A percentile compares a stretch with the other conserved stretches of the same genome.
These are phyloP conservation scores for Drosophila longiperda DNA, from an alignment of 2,888 invertebrate genomes.

Conservation along the genomic window DNA sequence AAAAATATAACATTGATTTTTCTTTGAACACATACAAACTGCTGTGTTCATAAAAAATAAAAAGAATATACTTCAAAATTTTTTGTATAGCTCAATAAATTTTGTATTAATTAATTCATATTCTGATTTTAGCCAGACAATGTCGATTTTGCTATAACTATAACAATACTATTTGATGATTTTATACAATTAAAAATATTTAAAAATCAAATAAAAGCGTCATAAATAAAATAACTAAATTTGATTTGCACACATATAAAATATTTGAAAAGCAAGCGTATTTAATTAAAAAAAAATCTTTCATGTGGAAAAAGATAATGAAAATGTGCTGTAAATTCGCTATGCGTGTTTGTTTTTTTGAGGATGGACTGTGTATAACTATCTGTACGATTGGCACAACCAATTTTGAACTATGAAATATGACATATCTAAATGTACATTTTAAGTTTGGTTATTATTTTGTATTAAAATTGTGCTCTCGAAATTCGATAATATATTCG, in stretches of 20 bases:
- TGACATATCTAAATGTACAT: conserved; percentile 6
- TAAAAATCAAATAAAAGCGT: background rate
- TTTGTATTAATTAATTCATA: background rate
- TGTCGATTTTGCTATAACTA: background rate
- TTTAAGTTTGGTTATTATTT: conserved; percentile 8
- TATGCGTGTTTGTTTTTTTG: conserved; percentile 73
- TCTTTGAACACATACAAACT: background rate
- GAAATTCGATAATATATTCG: conserved; percentile 37
- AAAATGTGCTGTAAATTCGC: conserved; percentile 77
- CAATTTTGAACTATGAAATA: conserved; percentile 29
- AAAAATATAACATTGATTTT: background rate
- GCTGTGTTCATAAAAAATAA: background rate
- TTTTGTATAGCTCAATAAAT: background rate
- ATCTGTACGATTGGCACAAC: conserved; percentile 54
- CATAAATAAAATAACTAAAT: background rate
- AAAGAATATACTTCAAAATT: background rate
- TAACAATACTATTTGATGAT: background rate
- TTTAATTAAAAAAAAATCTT: background rate
- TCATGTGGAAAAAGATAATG: conserved; percentile 6
- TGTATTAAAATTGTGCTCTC: conserved; percentile 4
- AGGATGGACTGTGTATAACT: conserved; percentile 59
- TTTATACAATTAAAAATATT: background rate
- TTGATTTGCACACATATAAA: background rate
- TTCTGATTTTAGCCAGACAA: background rate
- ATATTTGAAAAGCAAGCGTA: conserved; percentile 10